Evolutionary conservation across 2,113 vertebrate genomes (phyloP), one percentile per base, ranked within the genome.

Genomic region (Collichthys lucidus): DNA sequence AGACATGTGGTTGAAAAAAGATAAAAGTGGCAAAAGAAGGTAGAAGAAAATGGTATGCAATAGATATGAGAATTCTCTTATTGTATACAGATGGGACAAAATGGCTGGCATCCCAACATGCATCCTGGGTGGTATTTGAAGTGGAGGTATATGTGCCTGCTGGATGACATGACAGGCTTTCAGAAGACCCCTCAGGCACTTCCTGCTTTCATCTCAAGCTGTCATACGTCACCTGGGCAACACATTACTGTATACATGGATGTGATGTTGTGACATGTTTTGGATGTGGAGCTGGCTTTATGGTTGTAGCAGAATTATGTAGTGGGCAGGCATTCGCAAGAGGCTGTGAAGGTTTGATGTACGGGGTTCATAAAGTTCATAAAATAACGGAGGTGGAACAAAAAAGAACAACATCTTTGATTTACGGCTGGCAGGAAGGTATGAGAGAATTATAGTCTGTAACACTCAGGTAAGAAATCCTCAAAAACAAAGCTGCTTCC

Each of bases 331-430:
- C 20, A 3, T 47, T 63, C 1, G 29, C 55, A 15, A 15, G 24
- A 57, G 47, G 62, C 26, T 0, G 19, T 19, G 44, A 44, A 44
- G 44, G 62, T 68, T 79, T 74, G 82, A 90, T 67, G 69, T 62
- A 71, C 63, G 62, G 31, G 70, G 68, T 85, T 84, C 81, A 85
- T 85, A 57, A 85, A 75, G 86, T 80, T 85, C 75, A 68, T 60
- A 71, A 69, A 81, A 83, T 31, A 61, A 67, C 62, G 16, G 24
- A 83, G 46, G 74, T 8, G 65, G 62, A 84, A 77, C 55, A 84
- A 80, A 78, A 78, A 62, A 78, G 15, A 81, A 75, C 46, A 75
- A 69, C 49, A 47, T 19, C 12, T 62, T 50, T 91, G 83, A 85
- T 86, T 90, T 86, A 91, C 64, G 20, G 87, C 77, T 11, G 73